Conservation (phyloP, 2,113 vertebrate genomes). For the Corythaeola cristata region DNA sequence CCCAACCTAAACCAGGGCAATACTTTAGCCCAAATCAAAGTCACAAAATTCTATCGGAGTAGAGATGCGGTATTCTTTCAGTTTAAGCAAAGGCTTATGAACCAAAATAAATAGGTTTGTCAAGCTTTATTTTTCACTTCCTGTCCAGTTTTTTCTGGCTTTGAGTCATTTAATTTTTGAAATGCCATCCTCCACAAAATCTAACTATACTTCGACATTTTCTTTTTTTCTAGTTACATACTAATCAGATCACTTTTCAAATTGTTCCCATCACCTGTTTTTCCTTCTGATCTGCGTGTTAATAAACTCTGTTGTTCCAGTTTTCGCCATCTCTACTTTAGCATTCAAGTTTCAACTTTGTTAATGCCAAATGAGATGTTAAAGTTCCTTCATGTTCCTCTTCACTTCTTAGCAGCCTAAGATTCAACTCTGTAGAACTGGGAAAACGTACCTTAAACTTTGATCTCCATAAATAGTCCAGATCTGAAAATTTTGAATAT, state of each 20-base stretch:
- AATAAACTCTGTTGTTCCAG: neutral
- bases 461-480: neutral
- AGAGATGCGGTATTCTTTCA: neutral
- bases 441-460: neutral
- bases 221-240: neutral
- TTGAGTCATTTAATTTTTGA: neutral
- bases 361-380: neutral
- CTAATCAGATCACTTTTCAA: neutral
- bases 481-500: neutral
- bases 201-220: neutral
- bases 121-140: neutral
- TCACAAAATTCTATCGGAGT: neutral
- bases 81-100: neutral
- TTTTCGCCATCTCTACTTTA: neutral
- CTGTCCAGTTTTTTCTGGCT: neutral
- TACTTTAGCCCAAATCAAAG: neutral
- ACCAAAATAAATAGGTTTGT: constrained; percentile 1
- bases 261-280: neutral
- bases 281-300: neutral
- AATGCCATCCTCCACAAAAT: neutral
- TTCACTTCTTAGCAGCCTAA: neutral
- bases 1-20: no score
- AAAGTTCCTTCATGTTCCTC: neutral
- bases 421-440: neutral
- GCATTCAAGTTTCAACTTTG: neutral